Evolutionary conservation across 1,140 invertebrate genomes (phyloP), one percentile per base, ranked within the genome.

Genomic region (Drosophila tristis): DNA sequence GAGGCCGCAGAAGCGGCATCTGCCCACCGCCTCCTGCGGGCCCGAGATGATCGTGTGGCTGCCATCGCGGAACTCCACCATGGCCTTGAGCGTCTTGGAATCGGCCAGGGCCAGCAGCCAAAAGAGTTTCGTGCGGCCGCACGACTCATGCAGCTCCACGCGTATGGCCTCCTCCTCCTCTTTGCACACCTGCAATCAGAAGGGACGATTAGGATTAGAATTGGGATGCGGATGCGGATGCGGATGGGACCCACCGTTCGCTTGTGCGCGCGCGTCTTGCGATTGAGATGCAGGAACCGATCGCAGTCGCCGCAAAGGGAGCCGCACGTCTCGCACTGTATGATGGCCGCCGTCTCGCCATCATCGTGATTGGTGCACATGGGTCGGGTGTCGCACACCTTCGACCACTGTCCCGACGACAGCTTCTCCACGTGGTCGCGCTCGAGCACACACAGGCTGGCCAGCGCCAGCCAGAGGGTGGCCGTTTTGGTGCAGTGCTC

Each of bases 331-430:
- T 95, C 96, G 92, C 98, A 99, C 61, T 97, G 96, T 49, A 99
- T 97, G 45, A 99, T 97, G 1, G 98, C 98, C 2, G 95, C 94
- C 0, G 98, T 99, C 87, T 97, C 96, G 2, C 97, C 97, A 91
- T 99, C 98, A 91, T 99, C 98, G 91, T 99, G 98, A 92, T 99
- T 99, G 53, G 94, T 96, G 93, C 98, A 99, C 31, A 96, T 96
- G 5, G 93, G 92, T 0, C 93, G 91, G 0, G 91, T 91, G 26
- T 92, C 91, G 48, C 90, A 92, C 6, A 91, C 58, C 65, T 94
- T 94, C n/a, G 93, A 93, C 93, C 95, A 95, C 67, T 96, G 95
- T 9, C 94, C 94, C 5, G 95, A 95, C 2, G 96, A 96, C 1
- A 97, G 92, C 92, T 96, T 94, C 80, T 98, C 97, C 0, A 98